Base-by-base conservation (phyloP, 1,140 invertebrate species). In the Diorhabda elongata region DNA sequence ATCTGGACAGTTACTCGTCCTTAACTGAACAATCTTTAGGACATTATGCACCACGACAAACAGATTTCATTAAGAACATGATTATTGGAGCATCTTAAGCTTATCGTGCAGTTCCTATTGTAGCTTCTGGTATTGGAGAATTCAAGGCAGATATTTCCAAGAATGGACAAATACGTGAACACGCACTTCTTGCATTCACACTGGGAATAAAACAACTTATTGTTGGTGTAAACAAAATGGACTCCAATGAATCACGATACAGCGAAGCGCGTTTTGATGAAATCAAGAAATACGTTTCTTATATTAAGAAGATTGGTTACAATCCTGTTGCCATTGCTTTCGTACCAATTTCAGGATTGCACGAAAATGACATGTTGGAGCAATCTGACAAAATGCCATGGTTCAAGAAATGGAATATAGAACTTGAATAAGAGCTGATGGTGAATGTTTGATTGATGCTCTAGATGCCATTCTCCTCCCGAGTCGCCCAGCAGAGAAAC, bases 1-100 rank as follows among this genome's bases (percentile, higher is more conserved):
- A 26, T 26, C 26, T 1, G 26, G 26, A 26, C 26, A 0, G 26
- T 26, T 26, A 26, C 26, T 26, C 26, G 26, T 26, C 26, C 26
- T 26, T 26, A 26, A 26, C 26, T 26, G 26, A 26, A 26, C 26
- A 26, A 26, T 26, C 1, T 26, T 26, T 26, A 26, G 1, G 1
- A 26, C 26, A 26, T 1, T 26, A 97, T 84, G 95, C 95, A 77
- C 95, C 95, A 69, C 95, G 95, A 77, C 95, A 97, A 88, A 91
- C 94, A 87, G 95, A 97, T 92, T 97, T 97, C 88, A 97, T 97
- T 86, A 97, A 97, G 87, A 97, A 97, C 93, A 97, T 97, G 95
- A 97, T 97, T 82, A 97, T 95, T 76, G 95, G 95, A 80, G 95
- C 93, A 44, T 95, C 93, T 43, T 87, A 94, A 85, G 94, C 94